Evolutionary conservation across 1,140 invertebrate species (phyloP), one percentile per base, ranked within the genome.

Genomic region (Asbolus verrucosus): DNA sequence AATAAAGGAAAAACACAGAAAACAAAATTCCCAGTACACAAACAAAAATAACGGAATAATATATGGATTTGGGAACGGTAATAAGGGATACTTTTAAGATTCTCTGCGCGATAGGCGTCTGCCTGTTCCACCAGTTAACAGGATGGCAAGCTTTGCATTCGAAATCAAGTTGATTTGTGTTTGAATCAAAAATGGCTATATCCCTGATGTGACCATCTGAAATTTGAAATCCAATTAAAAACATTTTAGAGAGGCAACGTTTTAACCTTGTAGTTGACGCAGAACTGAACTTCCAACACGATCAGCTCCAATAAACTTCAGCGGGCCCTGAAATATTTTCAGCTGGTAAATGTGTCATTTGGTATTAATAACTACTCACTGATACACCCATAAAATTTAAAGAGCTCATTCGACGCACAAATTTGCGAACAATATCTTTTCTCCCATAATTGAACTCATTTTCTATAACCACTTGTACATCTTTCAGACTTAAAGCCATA

Each of bases 231-330:
- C 21, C 46, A 14, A 62, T 38, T 62, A 62, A 27, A 19, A 36
- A 19, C 3, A 13, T 62, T 38, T 62, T 38, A 38, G 60, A 15
- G 4, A 31, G 9, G 36, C 19, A 2, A 1, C 14, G 70, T 69
- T 77, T 85, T 85, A 6, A 92, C 91, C 88, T 86, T 95, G 93
- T 76, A 94, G 90, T 86, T 95, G 94, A 79, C 91, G 90, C 74
- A 96, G 91, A 0, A 91, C 89, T 1, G 92, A 91, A 72, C 93
- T 90, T 39, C 93, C 93, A 54, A 94, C 87, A 38, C 94, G 86
- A 80, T 96, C 94, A 0, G 92, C 90, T 1, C 93, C 93, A 73
- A 89, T 88, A 76, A 96, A 96, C 0, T 91, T 92, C 0, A 96
- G 89, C 9, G 93, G 93, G 9, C 94, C 94, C 94, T 95, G 80